These are phyloP conservation scores for Luehdorfia chinensis DNA, from an alignment of 1,140 invertebrate genomes.

Conservation along the genomic window DNA sequence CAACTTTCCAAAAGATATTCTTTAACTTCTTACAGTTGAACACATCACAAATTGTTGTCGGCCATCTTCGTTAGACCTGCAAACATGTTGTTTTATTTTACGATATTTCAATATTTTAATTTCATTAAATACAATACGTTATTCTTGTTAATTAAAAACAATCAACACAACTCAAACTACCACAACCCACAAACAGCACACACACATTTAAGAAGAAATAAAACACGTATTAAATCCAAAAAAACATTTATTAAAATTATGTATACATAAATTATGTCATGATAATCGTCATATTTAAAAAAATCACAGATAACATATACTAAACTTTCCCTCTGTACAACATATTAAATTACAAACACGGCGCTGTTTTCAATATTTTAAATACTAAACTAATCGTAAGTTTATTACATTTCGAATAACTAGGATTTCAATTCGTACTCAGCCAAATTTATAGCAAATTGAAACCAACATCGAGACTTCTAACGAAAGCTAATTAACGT, in stretches of 20 bases:
- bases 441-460: background rate
- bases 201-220: background rate
- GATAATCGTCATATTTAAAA: slow-evolving; percentile 19
- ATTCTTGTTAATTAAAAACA: slow-evolving; percentile 7
- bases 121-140: background rate
- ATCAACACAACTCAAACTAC: no score
- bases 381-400: background rate
- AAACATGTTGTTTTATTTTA: background rate
- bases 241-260: slow-evolving; percentile 18
- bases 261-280: slow-evolving; percentile 19
- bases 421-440: no score
- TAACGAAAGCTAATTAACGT: background rate
- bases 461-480: background rate
- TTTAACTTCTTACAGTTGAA: slow-evolving; percentile 9
- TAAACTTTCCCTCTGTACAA: slow-evolving; percentile 5
- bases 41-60: slow-evolving; percentile 5
- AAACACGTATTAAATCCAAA: slow-evolving; percentile 1
- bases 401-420: no score
- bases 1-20: no score
- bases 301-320: slow-evolving; percentile 22
- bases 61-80: slow-evolving; percentile 4
- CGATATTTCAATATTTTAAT: background rate
- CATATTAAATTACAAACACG: slow-evolving; percentile 4
- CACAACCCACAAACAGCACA: background rate
- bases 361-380: background rate